Conservation (phyloP, 2,797 vertebrate species). For the Nothura maculosa region DNA sequence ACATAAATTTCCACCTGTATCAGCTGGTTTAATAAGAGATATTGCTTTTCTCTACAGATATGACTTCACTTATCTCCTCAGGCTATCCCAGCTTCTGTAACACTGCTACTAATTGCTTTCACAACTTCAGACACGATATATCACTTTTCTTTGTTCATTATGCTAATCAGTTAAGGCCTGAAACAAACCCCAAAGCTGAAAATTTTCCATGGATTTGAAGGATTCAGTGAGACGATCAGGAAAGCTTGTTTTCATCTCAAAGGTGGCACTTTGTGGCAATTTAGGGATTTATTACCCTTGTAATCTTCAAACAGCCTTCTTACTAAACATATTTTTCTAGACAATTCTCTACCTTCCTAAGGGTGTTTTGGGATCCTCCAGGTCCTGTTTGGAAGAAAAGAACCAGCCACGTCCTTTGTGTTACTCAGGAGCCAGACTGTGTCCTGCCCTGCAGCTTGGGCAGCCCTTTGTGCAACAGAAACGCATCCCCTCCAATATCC, state of each 20-base stretch:
- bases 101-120: not conserved
- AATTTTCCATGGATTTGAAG: not conserved
- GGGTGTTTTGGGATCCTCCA: not conserved
- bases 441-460: not conserved
- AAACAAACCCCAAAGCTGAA: not conserved
- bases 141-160: not conserved
- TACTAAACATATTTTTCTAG: not conserved
- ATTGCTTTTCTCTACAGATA: not conserved
- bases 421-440: not conserved
- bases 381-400: not conserved
- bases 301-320: not conserved
- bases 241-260: not conserved
- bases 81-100: not conserved
- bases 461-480: not conserved
- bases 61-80: not conserved
- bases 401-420: not conserved
- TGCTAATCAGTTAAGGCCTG: not conserved
- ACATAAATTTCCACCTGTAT: not conserved
- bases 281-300: not conserved
- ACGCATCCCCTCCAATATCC: not conserved
- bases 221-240: not conserved
- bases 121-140: not conserved
- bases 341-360: not conserved
- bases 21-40: not conserved
- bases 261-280: not conserved